Percentiles rank a stretch among this genome's conserved stretches.
Evolutionary conservation across 92 coral and sea anemone species (phyloP).

Genomic region (Phymanthus crucifer): DNA sequence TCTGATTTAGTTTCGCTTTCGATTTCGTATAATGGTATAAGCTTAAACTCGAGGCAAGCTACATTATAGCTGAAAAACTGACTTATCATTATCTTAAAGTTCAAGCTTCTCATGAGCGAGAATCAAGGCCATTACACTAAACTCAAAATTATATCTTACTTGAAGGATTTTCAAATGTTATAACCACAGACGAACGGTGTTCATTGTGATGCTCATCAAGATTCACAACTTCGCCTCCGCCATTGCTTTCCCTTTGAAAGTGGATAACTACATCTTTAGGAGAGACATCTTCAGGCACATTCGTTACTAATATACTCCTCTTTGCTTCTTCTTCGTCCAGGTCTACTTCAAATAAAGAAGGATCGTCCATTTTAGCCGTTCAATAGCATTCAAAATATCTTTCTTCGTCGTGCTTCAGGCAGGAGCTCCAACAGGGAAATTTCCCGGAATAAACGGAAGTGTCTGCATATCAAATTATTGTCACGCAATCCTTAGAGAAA

Average conservation of each 20-base stretch:
- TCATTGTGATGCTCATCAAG: neutral
- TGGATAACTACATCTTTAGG: conserved; percentile 48
- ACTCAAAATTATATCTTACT: no score
- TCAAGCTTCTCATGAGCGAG: neutral
- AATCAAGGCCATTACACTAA: neutral
- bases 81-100: neutral
- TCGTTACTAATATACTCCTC: conserved; percentile 62
- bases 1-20: neutral
- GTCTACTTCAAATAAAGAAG: neutral
- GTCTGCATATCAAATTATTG: neutral
- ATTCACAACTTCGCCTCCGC: conserved; percentile 76
- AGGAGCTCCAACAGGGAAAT: conserved; percentile 1
- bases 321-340: conserved; percentile 24
- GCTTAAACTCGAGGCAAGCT: no score
- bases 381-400: neutral
- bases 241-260: conserved; percentile 66
- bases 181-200: conserved; percentile 11
- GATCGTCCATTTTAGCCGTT: neutral
- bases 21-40: no score
- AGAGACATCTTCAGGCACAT: conserved; percentile 32
- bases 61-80: no score
- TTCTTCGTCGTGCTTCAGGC: neutral
- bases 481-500: neutral
- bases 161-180: conserved; percentile 21
- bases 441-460: conserved; percentile 34